Evolutionary conservation across 2,113 vertebrate species (phyloP).

Genomic region (Catharus minimus): DNA sequence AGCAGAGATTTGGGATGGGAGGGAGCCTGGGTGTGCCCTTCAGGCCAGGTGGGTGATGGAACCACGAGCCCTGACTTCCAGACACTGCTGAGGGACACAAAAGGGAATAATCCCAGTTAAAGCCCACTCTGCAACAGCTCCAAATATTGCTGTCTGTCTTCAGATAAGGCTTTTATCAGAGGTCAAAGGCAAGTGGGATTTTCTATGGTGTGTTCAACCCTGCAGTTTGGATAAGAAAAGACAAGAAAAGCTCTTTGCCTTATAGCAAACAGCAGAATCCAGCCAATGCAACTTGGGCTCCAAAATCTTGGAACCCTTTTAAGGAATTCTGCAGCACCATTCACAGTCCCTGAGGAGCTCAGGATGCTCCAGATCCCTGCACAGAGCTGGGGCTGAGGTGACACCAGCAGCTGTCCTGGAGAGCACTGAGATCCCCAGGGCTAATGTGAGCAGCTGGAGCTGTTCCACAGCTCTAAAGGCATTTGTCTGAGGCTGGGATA

Average conservation of each 20-base stretch:
- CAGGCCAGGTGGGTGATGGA: not conserved
- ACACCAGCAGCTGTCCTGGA: not conserved
- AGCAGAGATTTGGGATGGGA: not conserved
- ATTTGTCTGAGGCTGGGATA: not conserved
- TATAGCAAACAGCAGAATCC: not conserved
- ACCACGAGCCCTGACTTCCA: not conserved
- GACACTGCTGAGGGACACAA: not conserved
- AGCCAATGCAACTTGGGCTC: not conserved
- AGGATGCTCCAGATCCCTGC: not conserved
- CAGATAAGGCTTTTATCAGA: not conserved
- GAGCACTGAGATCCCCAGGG: not conserved
- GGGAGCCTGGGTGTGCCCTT: not conserved
- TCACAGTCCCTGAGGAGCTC: not conserved
- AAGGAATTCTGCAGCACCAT: not conserved
- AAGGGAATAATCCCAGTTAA: not conserved
- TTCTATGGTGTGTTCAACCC: not conserved
- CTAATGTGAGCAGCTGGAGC: accelerated
- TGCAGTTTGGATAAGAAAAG: not conserved
- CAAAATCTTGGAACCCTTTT: not conserved
- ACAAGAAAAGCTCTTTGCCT: not conserved
- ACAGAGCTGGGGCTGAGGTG: not conserved
- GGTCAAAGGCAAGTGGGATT: constrained; percentile 41
- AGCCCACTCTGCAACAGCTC: not conserved
- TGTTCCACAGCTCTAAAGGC: not conserved
- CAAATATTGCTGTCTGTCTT: not conserved